Evolutionary conservation across 1,140 invertebrate species (phyloP), one percentile per base, ranked within the genome.

Genomic region (Cyphomyrmex costatus): DNA sequence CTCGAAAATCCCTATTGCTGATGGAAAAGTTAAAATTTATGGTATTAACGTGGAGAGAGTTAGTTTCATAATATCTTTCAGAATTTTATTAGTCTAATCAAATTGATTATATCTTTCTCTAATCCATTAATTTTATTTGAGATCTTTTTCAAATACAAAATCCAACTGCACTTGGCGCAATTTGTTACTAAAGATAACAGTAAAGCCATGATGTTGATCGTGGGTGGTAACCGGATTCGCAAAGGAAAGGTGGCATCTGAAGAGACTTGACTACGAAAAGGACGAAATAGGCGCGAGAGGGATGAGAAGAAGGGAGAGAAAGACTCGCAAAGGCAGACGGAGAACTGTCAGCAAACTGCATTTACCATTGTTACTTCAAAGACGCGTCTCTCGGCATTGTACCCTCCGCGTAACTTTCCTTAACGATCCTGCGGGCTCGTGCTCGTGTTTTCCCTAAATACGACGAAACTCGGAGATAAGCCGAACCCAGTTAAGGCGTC

Each of bases 271-370:
- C 66, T 82, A 53, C 33, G 82, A 78, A 63, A 65, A 51, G 82
- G 46, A 30, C 30, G 46, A 87, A 53, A 24, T 27, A 27, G 56
- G 21, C 16, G 65, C 30, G 42, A 33, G 6, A 16, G 66, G 12
- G 46, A 36, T 10, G 60, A 27, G 14, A 27, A 33, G n/a, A 16
- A 24, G 7, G 16, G n/a, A 33, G 63, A 61, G 66, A 68, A 21
- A 86, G 76, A 80, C 36, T 68, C 68, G 66, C 70, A 56, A 33
- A 86, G 77, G 53, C 63, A 84, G 77, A 84, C 70, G 49, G 68
- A 60, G 86, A 91, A 91, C 90, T 92, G 90, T 89, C 87, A 87
- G 85, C 85, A 88, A 90, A 92, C 89, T 89, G 89, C 91, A 91
- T 91, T 92, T 90, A 91, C 90, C 85, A 87, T 91, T 87, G 90